These are phyloP conservation scores for Ptilodon capucinus DNA, from an alignment of 2,888 invertebrate species.

Conservation along the genomic window DNA sequence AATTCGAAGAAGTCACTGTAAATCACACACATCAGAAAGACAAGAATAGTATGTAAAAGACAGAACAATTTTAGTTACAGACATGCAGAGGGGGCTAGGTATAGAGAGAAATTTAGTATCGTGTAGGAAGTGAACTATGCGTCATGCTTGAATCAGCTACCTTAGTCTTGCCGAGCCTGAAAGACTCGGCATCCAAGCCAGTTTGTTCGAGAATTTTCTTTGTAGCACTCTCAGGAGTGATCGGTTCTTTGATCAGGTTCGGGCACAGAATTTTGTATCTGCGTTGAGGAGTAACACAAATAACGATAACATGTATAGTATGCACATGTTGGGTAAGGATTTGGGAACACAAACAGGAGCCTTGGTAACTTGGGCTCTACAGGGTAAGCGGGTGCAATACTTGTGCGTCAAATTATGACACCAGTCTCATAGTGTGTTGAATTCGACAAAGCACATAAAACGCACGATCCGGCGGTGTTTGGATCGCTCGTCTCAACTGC, in stretches of 20 bases:
- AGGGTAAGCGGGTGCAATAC: slow-evolving; percentile 51
- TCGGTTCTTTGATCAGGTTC: slow-evolving; percentile 89
- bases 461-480: slow-evolving; percentile 49
- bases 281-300: slow-evolving; percentile 80
- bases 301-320: slow-evolving; percentile 55
- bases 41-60: slow-evolving; percentile 26
- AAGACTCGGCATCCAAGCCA: slow-evolving; percentile 96
- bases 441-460: slow-evolving; percentile 59
- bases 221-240: slow-evolving; percentile 90
- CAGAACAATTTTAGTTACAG: slow-evolving; percentile 29
- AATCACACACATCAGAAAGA: slow-evolving; percentile 27
- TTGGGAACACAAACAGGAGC: slow-evolving; percentile 61
- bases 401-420: slow-evolving; percentile 55
- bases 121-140: slow-evolving; percentile 41
- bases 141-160: slow-evolving; percentile 82
- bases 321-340: slow-evolving; percentile 37
- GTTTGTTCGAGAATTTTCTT: slow-evolving; percentile 91
- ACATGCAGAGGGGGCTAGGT: slow-evolving; percentile 52
- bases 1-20: slow-evolving; percentile 18
- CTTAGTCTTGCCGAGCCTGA: slow-evolving; percentile 97
- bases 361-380: slow-evolving; percentile 64
- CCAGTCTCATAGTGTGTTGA: slow-evolving; percentile 63
- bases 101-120: slow-evolving; percentile 44
- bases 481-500: slow-evolving; percentile 55
- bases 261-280: slow-evolving; percentile 99